Percentiles rank a stretch among this genome's conserved stretches.
Conservation (phyloP, 2,797 vertebrate genomes). For the Allobates femoralis region DNA sequence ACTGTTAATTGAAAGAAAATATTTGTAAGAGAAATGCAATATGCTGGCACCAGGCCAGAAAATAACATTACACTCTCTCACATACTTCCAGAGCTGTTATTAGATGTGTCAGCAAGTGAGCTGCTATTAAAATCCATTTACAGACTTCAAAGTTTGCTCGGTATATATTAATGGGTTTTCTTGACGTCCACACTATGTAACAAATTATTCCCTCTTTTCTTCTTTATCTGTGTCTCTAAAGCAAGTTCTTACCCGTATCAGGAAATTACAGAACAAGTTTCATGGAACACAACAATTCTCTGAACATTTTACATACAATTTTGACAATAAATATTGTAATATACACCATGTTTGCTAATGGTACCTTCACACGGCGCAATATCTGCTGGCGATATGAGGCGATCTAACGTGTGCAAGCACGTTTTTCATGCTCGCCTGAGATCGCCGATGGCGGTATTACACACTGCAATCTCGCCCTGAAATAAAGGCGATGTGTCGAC, state of each 20-base stretch:
- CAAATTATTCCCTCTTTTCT: neutral
- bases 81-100: constrained; percentile 61
- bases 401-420: no score
- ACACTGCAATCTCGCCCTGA: no score
- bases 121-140: constrained; percentile 66
- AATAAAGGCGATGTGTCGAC: no score
- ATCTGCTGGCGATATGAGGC: no score
- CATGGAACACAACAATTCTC: neutral
- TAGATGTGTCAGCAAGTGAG: constrained; percentile 63
- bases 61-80: constrained; percentile 62
- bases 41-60: constrained; percentile 65
- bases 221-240: neutral
- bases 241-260: neutral
- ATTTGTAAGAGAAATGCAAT: constrained; percentile 68
- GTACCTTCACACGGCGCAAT: no score
- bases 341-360: no score
- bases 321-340: neutral
- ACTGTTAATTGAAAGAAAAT: constrained; percentile 71
- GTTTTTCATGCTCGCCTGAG: no score
- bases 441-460: no score
- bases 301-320: neutral
- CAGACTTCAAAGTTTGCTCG: constrained; percentile 64
- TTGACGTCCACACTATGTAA: neutral
- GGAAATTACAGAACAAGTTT: neutral
- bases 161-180: constrained; percentile 42